Evolutionary conservation across 1,140 invertebrate genomes (phyloP), one percentile per base, ranked within the genome.

Genomic region (Brachionus koreanus): DNA sequence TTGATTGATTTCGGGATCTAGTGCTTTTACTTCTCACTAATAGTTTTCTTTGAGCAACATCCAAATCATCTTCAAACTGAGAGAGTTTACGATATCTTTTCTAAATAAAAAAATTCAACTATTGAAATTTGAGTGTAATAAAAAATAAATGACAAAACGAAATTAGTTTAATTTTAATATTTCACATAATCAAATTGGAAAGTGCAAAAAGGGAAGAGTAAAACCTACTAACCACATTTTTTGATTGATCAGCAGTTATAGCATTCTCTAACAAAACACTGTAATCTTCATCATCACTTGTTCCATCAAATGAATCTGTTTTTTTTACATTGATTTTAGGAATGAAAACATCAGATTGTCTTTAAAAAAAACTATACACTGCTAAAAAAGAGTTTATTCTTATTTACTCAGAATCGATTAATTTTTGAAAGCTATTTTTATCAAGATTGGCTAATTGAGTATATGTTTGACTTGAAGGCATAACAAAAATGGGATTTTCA

Each of bases 401-500:
- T 29, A 2, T 29, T 61, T 61, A 79, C 76, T 42, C 49, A 23
- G 33, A 16, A 57, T 49, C 16, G 1, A 79, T 19, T 12, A 79
- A 65, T 12, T 35, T 33, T 23, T 13, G 25, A 19, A 52, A 6
- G 9, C 25, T 37, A 25, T 10, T 25, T 42, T 29, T 37, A 29
- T 25, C 7, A 19, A 79, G 19, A 25, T 46, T 49, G 10, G 42
- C n/a, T 23, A 77, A 35, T 37, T 35, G 12, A 79, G 6, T 52
- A 25, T 37, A 23, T 39, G 76, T 61, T 13, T 61, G 49, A 42
- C 49, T 79, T 19, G 49, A 61, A 0, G 76, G 76, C 52, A 79
- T 37, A 9, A 79, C 39, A 65, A 79, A 79, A 13, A n/a, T 43
- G 5, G 76, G 76, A 37, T 79, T 61, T 65, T 79, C 76, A 42